Evolutionary conservation across 2,797 vertebrate genomes (phyloP).

Genomic region (Balearica regulorum): DNA sequence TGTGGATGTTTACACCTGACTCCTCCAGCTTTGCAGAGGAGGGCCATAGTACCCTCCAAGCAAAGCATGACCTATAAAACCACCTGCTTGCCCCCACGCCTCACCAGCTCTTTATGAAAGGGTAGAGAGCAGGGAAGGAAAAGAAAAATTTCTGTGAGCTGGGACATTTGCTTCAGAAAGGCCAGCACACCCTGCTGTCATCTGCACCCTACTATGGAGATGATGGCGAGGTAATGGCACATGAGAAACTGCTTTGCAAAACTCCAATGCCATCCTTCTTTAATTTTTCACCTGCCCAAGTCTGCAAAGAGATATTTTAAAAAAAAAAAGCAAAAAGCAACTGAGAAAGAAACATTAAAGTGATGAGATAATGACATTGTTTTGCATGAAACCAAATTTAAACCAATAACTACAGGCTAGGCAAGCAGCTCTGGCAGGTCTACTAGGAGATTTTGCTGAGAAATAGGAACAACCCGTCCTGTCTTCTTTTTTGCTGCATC

Average conservation of each 20-base stretch:
- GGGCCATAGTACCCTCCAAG: background rate
- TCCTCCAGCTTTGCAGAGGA: background rate
- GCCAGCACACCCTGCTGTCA: background rate
- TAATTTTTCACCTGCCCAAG: background rate
- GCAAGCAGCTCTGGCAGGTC: background rate
- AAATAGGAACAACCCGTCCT: background rate
- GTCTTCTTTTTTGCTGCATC: background rate
- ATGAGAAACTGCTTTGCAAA: background rate
- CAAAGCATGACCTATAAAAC: background rate
- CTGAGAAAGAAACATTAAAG: background rate
- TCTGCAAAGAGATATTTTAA: background rate
- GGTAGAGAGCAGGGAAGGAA: background rate
- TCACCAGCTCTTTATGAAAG: background rate
- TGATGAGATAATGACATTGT: background rate
- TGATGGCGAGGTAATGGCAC: background rate
- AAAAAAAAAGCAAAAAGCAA: background rate
- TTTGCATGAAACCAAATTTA: background rate
- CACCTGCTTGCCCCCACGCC: background rate
- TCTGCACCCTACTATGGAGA: background rate
- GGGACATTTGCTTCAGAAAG: background rate
- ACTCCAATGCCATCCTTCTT: background rate
- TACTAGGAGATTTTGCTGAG: background rate
- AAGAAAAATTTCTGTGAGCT: background rate
- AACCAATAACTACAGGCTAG: background rate
- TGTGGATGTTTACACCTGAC: background rate